Conservation (phyloP, 2,888 invertebrate genomes). For the Keiferia lycopersicella region DNA sequence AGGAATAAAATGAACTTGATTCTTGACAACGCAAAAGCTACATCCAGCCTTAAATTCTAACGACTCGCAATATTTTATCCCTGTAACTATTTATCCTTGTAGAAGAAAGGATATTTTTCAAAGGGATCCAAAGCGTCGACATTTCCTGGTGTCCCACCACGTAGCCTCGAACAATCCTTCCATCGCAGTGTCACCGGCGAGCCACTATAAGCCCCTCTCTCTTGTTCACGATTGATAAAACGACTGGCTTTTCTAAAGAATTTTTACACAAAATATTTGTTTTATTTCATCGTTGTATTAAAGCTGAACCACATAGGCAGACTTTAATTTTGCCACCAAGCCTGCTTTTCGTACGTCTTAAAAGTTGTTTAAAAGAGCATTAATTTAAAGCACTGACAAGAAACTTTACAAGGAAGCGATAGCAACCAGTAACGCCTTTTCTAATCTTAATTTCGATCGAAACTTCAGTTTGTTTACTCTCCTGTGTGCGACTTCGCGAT, state of each 20-base stretch:
- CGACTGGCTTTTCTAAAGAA: slow-evolving; percentile 58
- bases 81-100: slow-evolving; percentile 47
- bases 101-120: slow-evolving; percentile 59
- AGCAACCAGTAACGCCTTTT: slow-evolving; percentile 62
- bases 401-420: slow-evolving; percentile 64
- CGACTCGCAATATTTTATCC: slow-evolving; percentile 30
- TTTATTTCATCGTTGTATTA: neutral
- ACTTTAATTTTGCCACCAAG: slow-evolving; percentile 12
- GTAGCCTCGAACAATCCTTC: slow-evolving; percentile 39
- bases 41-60: neutral
- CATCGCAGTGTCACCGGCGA: slow-evolving; percentile 38
- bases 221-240: slow-evolving; percentile 75
- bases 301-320: neutral
- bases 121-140: slow-evolving; percentile 50
- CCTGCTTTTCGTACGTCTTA: slow-evolving; percentile 12
- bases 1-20: neutral
- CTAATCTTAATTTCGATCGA: slow-evolving; percentile 70
- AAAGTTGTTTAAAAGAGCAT: slow-evolving; percentile 37
- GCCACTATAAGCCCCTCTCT: slow-evolving; percentile 51
- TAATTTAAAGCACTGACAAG: slow-evolving; percentile 53
- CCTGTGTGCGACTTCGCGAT: slow-evolving; percentile 59
- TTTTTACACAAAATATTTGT: slow-evolving; percentile 29
- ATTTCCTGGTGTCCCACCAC: slow-evolving; percentile 38
- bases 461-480: slow-evolving; percentile 70
- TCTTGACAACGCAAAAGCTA: slow-evolving; percentile 12